phyloP scores from a whole-genome alignment of 2,888 invertebrate genomes.

The Oligia latruncula region DNA sequence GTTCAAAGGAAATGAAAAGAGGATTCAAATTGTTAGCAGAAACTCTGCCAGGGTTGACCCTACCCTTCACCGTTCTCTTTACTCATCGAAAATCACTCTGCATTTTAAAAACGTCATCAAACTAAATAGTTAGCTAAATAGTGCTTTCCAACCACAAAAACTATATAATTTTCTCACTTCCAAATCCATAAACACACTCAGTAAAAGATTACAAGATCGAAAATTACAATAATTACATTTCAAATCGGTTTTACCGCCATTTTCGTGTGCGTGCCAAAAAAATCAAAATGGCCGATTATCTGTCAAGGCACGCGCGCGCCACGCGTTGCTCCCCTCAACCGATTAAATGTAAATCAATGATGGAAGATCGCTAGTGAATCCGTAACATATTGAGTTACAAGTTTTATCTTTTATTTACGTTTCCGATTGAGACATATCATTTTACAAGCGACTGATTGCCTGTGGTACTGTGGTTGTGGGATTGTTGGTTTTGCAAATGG shows the following conservation, averaged over 20 bases:
- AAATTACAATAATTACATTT: slow-evolving; percentile 80
- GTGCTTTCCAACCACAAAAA: slow-evolving; percentile 26
- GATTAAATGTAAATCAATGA: slow-evolving; percentile 83
- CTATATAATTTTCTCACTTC: slow-evolving; percentile 71
- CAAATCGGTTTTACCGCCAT: slow-evolving; percentile 69
- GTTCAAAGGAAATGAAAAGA: neutral
- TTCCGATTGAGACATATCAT: slow-evolving; percentile 86
- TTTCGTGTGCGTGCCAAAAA: slow-evolving; percentile 67
- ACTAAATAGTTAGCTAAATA: neutral
- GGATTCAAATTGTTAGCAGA: neutral
- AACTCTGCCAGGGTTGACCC: neutral
- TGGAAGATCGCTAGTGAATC: slow-evolving; percentile 81
- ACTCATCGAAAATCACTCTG: neutral
- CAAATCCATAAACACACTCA: slow-evolving; percentile 53
- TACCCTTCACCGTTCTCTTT: neutral
- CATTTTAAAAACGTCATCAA: slow-evolving; percentile 3
- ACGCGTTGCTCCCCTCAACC: slow-evolving; percentile 78
- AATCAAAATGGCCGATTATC: slow-evolving; percentile 76
- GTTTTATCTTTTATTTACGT: slow-evolving; percentile 86
- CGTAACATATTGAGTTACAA: slow-evolving; percentile 86
- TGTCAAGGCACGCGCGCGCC: slow-evolving; percentile 82
- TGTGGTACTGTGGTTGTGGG: slow-evolving; percentile 54
- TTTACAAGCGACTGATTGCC: slow-evolving; percentile 78
- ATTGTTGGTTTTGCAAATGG: slow-evolving; percentile 81
- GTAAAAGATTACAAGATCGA: slow-evolving; percentile 67